Percentiles rank a stretch among this genome's conserved stretches.
These are phyloP conservation scores for Fulmarus glacialis DNA, from an alignment of 2,113 vertebrate genomes.

Conservation along the genomic window DNA sequence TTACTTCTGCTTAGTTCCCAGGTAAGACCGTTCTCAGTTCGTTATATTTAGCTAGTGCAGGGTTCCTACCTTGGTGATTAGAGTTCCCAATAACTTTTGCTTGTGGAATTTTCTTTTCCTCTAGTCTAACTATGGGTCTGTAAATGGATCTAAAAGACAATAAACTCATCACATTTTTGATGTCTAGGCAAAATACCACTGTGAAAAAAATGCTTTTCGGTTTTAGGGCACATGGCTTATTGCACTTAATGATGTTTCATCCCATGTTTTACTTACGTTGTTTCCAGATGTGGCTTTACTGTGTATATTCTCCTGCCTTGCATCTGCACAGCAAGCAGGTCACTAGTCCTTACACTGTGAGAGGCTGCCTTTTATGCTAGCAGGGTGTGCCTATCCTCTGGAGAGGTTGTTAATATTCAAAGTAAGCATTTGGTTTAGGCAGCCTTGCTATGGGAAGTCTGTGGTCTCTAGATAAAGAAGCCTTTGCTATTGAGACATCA, in stretches of 20 bases:
- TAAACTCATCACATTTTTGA: neutral
- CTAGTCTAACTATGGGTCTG: neutral
- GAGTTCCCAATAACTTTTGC: neutral
- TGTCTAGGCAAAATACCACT: neutral
- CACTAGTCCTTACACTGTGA: neutral
- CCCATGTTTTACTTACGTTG: neutral
- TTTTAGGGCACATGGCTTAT: neutral
- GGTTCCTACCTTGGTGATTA: neutral
- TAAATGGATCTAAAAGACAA: neutral
- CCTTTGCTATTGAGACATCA: neutral
- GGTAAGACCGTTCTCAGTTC: neutral
- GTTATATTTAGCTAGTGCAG: neutral
- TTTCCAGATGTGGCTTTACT: neutral
- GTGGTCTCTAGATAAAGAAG: neutral
- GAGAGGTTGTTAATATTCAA: neutral
- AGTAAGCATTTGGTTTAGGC: neutral
- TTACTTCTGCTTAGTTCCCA: neutral
- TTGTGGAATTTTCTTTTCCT: neutral
- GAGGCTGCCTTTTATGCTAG: neutral
- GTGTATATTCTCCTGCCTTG: neutral
- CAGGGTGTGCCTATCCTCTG: neutral
- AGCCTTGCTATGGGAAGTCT: neutral
- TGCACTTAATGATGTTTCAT: neutral
- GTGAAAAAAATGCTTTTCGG: neutral
- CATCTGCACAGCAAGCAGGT: neutral